phyloP scores from a whole-genome alignment of 2,113 vertebrate species.

The Corythornis vintsioides region DNA sequence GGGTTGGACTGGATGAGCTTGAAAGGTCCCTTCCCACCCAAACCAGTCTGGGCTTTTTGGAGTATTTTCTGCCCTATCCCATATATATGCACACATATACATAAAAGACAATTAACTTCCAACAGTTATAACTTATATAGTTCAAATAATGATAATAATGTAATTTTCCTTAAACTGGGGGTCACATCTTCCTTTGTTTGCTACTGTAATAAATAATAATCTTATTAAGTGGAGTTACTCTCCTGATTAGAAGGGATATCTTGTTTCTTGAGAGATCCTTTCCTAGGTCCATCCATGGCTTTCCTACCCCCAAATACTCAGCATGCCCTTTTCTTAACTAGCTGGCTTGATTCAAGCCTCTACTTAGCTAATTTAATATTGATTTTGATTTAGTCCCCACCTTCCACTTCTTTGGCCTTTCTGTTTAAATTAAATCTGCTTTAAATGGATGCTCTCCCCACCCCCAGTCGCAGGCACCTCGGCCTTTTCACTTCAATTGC shows the following conservation, averaged over 20 bases:
- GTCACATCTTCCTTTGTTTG: background rate
- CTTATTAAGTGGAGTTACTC: background rate
- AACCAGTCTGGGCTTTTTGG: background rate
- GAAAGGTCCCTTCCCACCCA: background rate
- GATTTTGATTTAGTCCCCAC: conserved; percentile 55
- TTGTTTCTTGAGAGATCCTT: background rate
- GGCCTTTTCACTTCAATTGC: conserved; percentile 46
- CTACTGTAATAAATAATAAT: background rate
- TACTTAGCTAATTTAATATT: conserved; percentile 50
- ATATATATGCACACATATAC: background rate
- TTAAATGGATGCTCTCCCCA: conserved; percentile 13
- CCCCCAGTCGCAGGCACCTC: conserved; percentile 22
- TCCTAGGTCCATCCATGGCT: background rate
- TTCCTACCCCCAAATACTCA: background rate
- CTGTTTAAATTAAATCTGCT: conserved; percentile 53
- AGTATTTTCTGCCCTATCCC: background rate
- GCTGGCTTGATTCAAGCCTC: background rate
- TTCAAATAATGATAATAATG: too few relatives aligned
- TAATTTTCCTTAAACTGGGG: background rate
- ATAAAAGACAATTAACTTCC: background rate
- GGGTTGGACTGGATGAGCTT: background rate
- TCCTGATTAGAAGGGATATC: background rate
- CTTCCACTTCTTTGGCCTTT: conserved; percentile 36
- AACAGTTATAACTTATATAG: background rate
- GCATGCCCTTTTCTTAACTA: background rate